These are phyloP conservation scores for Rhabdomys dilectus DNA, from an alignment of 2,113 vertebrate species.

Conservation along the genomic window DNA sequence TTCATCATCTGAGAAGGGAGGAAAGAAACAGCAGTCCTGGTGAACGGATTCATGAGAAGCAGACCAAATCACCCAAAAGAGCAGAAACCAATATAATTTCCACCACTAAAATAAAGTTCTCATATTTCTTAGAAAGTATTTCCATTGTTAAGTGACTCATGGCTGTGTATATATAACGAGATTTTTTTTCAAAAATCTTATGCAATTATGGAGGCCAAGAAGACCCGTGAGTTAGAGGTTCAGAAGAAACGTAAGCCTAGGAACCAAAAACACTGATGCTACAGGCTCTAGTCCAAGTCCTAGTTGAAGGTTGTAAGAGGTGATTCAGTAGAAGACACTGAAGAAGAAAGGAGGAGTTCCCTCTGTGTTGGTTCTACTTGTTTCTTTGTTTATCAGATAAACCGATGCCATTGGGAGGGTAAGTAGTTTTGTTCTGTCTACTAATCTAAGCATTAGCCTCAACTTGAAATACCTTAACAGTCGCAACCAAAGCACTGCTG, in stretches of 20 bases:
- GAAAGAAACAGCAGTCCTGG: not conserved
- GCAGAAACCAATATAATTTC: not conserved
- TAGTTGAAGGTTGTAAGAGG: not conserved
- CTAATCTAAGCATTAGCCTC: not conserved
- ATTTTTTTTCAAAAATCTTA: not conserved
- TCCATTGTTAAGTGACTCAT: not conserved
- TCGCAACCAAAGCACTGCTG: not conserved
- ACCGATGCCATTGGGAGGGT: not conserved
- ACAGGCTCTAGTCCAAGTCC: not conserved
- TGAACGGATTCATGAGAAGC: not conserved
- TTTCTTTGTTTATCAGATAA: not conserved
- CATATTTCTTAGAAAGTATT: not conserved
- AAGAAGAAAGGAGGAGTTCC: not conserved
- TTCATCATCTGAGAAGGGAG: not conserved
- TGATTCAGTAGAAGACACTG: not conserved
- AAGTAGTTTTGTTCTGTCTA: not conserved
- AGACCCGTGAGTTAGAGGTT: not conserved
- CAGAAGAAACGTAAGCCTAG: not conserved
- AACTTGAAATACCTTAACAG: not conserved
- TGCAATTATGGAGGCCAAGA: not conserved
- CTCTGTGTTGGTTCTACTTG: not conserved
- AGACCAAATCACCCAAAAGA: not conserved
- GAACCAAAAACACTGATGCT: not conserved
- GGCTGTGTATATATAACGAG: not conserved
- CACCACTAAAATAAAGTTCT: not conserved